Conservation (phyloP, 1,140 invertebrate species). For the Cardiocondyla obscurior region DNA sequence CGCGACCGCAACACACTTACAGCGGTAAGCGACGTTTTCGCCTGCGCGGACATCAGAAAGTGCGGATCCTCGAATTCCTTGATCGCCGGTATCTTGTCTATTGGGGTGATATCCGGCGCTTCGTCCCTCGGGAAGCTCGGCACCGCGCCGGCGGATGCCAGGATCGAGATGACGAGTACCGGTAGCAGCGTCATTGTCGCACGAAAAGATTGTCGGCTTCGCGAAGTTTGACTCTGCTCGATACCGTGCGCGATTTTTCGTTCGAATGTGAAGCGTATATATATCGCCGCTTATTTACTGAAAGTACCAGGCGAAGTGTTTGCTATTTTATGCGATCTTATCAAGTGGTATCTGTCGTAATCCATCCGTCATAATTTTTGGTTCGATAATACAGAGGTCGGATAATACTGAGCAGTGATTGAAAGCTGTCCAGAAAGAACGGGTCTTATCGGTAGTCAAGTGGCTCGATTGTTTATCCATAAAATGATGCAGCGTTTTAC, state of each 20-base stretch:
- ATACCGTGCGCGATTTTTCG: not conserved
- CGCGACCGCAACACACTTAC: not conserved
- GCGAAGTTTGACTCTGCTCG: not conserved
- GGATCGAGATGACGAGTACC: not conserved
- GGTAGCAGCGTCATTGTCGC: not conserved
- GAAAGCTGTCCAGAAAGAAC: not conserved
- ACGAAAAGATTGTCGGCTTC: not conserved
- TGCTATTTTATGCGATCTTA: not conserved
- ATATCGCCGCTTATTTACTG: not conserved
- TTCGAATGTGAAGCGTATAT: not conserved
- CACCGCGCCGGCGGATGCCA: not conserved
- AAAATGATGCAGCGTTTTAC: not conserved
- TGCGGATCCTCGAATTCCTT: not conserved
- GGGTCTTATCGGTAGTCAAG: not conserved
- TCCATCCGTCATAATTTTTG: not conserved
- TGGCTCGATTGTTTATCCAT: not conserved
- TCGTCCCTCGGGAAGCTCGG: not conserved
- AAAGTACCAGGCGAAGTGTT: not conserved
- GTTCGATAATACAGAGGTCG: not conserved
- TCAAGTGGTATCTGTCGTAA: conserved; percentile 13
- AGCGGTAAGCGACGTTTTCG: not conserved
- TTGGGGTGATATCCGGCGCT: not conserved
- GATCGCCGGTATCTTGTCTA: not conserved
- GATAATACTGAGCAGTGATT: not conserved
- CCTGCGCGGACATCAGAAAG: not conserved